Conservation (phyloP, 2,797 vertebrate species). For the Siniperca undulata region DNA sequence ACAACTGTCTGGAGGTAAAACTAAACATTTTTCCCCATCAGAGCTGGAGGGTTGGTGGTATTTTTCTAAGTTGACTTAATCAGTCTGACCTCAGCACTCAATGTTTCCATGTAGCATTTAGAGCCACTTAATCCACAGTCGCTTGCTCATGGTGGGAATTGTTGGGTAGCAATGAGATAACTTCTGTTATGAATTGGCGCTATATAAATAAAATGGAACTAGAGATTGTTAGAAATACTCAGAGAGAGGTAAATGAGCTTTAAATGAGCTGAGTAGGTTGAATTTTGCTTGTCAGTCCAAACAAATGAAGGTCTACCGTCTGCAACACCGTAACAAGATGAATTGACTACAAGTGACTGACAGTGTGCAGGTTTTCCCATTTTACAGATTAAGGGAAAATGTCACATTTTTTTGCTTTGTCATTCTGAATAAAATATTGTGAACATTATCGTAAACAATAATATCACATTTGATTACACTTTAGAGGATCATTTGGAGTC, state of each 20-base stretch:
- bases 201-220: no score
- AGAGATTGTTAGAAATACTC: neutral
- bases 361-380: neutral
- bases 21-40: neutral
- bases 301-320: neutral
- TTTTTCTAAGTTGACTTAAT: neutral
- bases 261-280: neutral
- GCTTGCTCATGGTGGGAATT: no score
- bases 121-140: neutral
- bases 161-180: no score
- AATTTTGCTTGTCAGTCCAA: neutral
- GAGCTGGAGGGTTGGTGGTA: neutral
- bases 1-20: neutral
- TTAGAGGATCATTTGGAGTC: slow-evolving; percentile 21
- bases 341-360: neutral
- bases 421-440: neutral
- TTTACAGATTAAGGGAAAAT: neutral
- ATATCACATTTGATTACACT: slow-evolving; percentile 6
- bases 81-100: neutral
- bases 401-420: neutral
- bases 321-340: neutral
- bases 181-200: no score
- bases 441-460: neutral
- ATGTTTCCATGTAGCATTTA: neutral
- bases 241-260: neutral